Evolutionary conservation across 2,888 invertebrate genomes (phyloP), one percentile per base, ranked within the genome.

Genomic region (Harpagoxenus sublaevis): DNA sequence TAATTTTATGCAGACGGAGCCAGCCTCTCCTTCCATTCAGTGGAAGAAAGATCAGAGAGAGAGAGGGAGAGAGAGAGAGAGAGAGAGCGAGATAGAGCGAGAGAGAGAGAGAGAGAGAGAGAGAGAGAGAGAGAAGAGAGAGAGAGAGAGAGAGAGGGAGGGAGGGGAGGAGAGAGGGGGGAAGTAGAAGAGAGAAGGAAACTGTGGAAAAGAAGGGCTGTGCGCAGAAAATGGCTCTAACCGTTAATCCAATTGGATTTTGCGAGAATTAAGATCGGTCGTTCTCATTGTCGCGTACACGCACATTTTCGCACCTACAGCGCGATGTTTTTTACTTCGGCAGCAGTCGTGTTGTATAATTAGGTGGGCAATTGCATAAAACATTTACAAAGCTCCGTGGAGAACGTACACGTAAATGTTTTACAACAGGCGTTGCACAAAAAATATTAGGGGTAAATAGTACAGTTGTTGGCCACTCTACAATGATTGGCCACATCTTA

Each of bases 241-340:
- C 88, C 85, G 85, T 88, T 90, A 90, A 90, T 90, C 86, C 89
- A 88, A 90, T 89, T 90, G 88, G 90, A 84, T 89, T 89, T 86
- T 73, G 85, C 53, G 83, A 87, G 86, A 90, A 90, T 90, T 90
- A 90, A 89, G 86, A 84, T 57, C 68, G 81, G 85, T 84, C 86
- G 86, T 90, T 90, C 71, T 84, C 88, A 65, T 65, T 74, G 84
- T 81, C 85, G 73, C 86, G 82, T 68, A 70, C 84, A 82, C 63
- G 85, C 86, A 83, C 84, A 84, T 75, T 74, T 86, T 85, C 77
- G 81, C 85, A 81, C 73, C 78, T 86, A 82, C 63, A 48, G 4
- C 18, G 18, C 48, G 74, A 18, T 51, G 73, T 81, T 71, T 81
- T 81, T 81, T 81, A 71, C n/a, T 28, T 71, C 10, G 39, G 28